Evolutionary conservation across 2,113 vertebrate genomes (phyloP), one percentile per base, ranked within the genome.

Genomic region (Cheilinus undulatus): DNA sequence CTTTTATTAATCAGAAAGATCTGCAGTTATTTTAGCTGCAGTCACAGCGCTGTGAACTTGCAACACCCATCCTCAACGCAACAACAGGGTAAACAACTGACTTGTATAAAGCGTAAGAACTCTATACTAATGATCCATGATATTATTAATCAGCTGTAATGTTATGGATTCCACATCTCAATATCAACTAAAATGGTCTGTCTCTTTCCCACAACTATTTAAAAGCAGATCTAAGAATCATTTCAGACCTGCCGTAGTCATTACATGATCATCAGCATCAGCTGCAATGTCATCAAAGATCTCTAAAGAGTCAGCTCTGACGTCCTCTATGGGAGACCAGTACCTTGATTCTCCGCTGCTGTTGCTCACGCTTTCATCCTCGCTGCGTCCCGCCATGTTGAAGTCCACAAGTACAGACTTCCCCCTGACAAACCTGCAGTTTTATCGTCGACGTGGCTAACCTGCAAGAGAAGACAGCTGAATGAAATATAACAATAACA

Each of bases 261-360:
- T 7, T 15, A 42, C 5, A 10, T 45, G 12, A 27, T 62, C 8
- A 53, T 8, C 2, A 1, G 28, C 3, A 14, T 20, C 4, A 49
- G 0, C 11, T 12, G 3, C 58, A 12, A 45, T 11, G 2, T 14
- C 5, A 17, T 17, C 7, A 45, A 1, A 0, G 19, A 42, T 42
- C 7, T 42, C 5, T 42, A 17, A 2, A 20, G 22, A 40, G 28
- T 50, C 1, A 4, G 10, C 6, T 30, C 15, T 14, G 3, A 11
- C 5, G 20, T 22, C 14, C 32, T 46, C 26, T 14, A 20, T 6
- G 0, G 42, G 52, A 30, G 7, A 15, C 15, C 5, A 48, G 12
- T 95, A 98, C 98, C 97, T 99, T 88, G 97, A 98, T 83, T 99
- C 97, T 83, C 95, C 96, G 87, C 95, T 97, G 86, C 95, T 98